Conservation (phyloP, 2,113 vertebrate species). For the Ictalurus furcatus region DNA sequence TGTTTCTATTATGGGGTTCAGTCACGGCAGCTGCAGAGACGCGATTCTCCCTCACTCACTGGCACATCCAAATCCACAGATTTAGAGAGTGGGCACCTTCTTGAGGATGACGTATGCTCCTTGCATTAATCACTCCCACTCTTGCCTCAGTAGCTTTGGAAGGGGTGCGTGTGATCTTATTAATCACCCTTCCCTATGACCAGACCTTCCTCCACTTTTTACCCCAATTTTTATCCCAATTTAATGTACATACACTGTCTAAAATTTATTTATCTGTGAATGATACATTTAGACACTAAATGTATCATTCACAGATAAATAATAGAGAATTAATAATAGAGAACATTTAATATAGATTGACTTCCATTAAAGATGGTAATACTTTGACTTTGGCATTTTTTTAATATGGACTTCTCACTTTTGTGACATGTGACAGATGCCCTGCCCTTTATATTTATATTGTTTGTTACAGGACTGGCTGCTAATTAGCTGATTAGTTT, state of each 20-base stretch:
- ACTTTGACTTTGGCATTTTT: not conserved
- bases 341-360: not conserved
- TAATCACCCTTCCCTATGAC: slow-evolving; percentile 9
- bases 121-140: slow-evolving; percentile 61
- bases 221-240: slow-evolving; percentile 3
- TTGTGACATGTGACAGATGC: not conserved
- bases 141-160: slow-evolving; percentile 74
- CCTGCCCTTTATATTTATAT: not conserved
- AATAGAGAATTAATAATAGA: not conserved
- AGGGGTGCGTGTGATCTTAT: slow-evolving; percentile 58
- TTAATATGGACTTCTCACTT: not conserved
- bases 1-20: slow-evolving; percentile 92
- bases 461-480: not conserved
- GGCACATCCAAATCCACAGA: slow-evolving; percentile 91
- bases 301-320: slow-evolving; percentile 28
- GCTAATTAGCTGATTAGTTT: not conserved
- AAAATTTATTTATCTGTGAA: too few relatives aligned
- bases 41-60: slow-evolving; percentile 85
- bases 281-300: not conserved
- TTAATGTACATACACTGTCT: not conserved
- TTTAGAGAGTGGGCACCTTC: slow-evolving; percentile 92
- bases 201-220: slow-evolving; percentile 11
- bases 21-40: slow-evolving; percentile 82
- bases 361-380: not conserved
- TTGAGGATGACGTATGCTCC: slow-evolving; percentile 80